Conservation (phyloP, 2,888 invertebrate species). For the Metellina segmentata region DNA sequence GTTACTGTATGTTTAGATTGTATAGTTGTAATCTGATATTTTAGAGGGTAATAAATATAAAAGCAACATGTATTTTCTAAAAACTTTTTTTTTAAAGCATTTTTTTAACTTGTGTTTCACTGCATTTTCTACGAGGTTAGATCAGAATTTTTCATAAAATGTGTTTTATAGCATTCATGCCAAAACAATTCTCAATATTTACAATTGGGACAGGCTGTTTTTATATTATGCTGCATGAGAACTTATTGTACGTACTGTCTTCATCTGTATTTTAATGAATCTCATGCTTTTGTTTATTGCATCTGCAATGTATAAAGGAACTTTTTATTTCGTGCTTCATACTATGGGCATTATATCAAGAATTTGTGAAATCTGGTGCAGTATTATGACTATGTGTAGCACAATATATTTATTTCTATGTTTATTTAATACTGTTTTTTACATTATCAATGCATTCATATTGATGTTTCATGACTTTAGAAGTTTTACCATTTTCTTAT, state of each 20-base stretch:
- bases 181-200: not conserved
- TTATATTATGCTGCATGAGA: not conserved
- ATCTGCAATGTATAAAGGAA: constrained; percentile 16
- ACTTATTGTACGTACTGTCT: not conserved
- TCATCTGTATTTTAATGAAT: constrained; percentile 2
- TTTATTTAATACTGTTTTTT: not conserved
- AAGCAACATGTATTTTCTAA: not conserved
- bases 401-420: constrained; percentile 44
- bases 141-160: not conserved
- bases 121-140: not conserved
- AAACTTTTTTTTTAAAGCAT: too few species aligned
- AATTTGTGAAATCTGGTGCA: not conserved
- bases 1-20: too few species aligned
- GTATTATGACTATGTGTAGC: constrained; percentile 35
- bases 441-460: not conserved
- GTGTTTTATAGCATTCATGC: not conserved
- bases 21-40: too few species aligned
- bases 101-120: not conserved
- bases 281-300: not conserved
- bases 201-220: not conserved
- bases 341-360: constrained; percentile 26
- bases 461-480: not conserved
- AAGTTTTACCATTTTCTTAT: not conserved
- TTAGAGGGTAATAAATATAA: too few species aligned
- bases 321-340: not conserved